Evolutionary conservation across 1,140 invertebrate species (phyloP).

Genomic region (Drosophila sechellia): DNA sequence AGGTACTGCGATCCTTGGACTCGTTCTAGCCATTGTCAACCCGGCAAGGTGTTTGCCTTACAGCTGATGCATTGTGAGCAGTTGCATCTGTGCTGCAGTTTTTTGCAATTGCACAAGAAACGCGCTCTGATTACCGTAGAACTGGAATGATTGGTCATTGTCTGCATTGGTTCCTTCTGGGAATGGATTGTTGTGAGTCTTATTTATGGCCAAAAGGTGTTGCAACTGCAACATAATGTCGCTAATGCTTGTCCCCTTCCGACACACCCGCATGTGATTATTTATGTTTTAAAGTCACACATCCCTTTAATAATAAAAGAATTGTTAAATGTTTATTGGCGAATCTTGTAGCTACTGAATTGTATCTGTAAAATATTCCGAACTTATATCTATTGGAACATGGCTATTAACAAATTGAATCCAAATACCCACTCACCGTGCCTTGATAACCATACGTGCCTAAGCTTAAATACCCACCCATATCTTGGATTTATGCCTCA

Average conservation of each 20-base stretch:
- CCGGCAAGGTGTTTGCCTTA: conserved; percentile 39
- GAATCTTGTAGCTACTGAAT: too few species aligned
- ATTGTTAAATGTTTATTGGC: not conserved
- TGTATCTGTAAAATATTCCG: too few species aligned
- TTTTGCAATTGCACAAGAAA: conserved; percentile 74
- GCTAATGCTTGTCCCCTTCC: conserved; percentile 40
- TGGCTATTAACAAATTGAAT: too few species aligned
- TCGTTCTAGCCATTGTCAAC: conserved; percentile 20
- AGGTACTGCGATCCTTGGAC: conserved; percentile 45
- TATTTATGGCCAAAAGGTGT: conserved; percentile 76
- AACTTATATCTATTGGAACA: too few species aligned
- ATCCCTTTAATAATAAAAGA: not conserved
- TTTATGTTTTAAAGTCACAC: not conserved
- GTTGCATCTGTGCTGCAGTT: conserved; percentile 41
- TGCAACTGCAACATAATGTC: conserved; percentile 36
- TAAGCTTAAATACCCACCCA: not conserved
- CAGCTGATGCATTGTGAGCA: conserved; percentile 24
- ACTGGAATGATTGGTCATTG: conserved; percentile 42
- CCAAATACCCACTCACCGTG: not conserved
- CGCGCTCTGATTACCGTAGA: conserved; percentile 66
- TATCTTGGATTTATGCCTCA: conserved; percentile 6
- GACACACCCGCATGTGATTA: not conserved
- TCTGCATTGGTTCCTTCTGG: conserved; percentile 14
- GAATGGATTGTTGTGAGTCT: conserved; percentile 21
- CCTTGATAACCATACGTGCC: conserved; percentile 30